A percentile compares a stretch with the other conserved stretches of the same genome.
Evolutionary conservation across 2,113 vertebrate species (phyloP).

Genomic region (Etheostoma cragini): DNA sequence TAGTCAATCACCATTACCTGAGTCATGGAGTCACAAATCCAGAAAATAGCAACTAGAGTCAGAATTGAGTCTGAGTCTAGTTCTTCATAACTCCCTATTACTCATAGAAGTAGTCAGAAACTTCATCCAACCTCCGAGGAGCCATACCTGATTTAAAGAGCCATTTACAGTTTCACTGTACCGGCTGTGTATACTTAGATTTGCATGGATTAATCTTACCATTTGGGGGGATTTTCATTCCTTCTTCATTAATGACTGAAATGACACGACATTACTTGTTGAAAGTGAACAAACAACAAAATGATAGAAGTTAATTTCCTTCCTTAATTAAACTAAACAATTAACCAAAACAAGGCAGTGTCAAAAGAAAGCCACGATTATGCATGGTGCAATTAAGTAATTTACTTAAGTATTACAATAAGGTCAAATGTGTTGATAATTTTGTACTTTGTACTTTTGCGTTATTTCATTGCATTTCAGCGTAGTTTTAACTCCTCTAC

Average conservation of each 20-base stretch:
- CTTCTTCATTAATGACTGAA: not conserved
- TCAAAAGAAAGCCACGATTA: not conserved
- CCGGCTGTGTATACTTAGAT: not conserved
- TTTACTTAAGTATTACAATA: not conserved
- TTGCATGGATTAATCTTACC: not conserved
- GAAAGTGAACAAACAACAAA: not conserved
- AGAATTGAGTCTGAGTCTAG: too few relatives aligned
- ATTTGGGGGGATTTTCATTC: not conserved
- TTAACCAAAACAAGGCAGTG: not conserved
- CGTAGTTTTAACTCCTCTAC: not conserved
- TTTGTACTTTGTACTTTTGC: not conserved
- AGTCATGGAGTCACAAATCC: too few relatives aligned
- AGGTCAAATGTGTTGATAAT: not conserved
- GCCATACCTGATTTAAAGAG: conserved; percentile 36
- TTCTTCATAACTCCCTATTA: too few relatives aligned
- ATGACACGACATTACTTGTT: not conserved
- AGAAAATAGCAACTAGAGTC: too few relatives aligned
- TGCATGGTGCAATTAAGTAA: not conserved
- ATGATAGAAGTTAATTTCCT: not conserved
- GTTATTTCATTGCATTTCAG: not conserved
- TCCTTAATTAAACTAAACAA: not conserved
- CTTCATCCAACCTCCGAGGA: not conserved
- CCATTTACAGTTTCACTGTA: not conserved
- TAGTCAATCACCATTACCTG: too few relatives aligned
- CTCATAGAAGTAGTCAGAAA: too few relatives aligned